Conservation (phyloP, 2,797 vertebrate species). For the Aeoliscus strigatus region DNA sequence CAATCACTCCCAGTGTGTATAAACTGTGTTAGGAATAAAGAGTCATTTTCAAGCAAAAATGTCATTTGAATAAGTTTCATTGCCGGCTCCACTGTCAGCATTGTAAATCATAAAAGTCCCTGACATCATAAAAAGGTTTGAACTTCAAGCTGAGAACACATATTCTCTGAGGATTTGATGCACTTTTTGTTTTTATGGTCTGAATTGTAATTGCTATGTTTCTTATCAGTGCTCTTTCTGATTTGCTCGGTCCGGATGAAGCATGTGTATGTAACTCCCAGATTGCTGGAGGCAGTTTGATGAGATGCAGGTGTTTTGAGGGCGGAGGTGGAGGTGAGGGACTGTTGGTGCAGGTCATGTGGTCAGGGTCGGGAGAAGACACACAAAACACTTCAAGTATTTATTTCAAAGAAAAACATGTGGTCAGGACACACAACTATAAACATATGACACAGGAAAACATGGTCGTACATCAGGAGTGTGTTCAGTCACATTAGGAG, state of each 20-base stretch:
- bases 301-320: constrained; percentile 59
- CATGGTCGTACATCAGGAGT: neutral
- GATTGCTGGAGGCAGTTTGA: constrained; percentile 56
- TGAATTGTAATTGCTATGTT: constrained; percentile 60
- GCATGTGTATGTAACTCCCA: constrained; percentile 45
- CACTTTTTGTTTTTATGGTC: constrained; percentile 29
- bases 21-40: too few species aligned
- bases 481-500: constrained; percentile 12
- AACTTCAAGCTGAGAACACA: constrained; percentile 32
- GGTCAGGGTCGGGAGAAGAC: constrained; percentile 10
- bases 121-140: constrained; percentile 49
- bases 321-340: constrained; percentile 39
- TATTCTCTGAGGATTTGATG: constrained; percentile 12
- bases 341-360: constrained; percentile 18
- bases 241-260: constrained; percentile 59
- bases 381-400: constrained; percentile 7
- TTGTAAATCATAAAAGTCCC: constrained; percentile 47
- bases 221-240: constrained; percentile 48
- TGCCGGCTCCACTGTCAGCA: constrained; percentile 33
- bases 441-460: constrained; percentile 8
- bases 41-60: too few species aligned
- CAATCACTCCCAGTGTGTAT: too few species aligned
- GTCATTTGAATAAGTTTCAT: constrained; percentile 29
- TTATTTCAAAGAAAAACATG: constrained; percentile 12
- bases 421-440: neutral